Evolutionary conservation across 2,888 invertebrate genomes (phyloP).

Genomic region (Metacarcinus magister): DNA sequence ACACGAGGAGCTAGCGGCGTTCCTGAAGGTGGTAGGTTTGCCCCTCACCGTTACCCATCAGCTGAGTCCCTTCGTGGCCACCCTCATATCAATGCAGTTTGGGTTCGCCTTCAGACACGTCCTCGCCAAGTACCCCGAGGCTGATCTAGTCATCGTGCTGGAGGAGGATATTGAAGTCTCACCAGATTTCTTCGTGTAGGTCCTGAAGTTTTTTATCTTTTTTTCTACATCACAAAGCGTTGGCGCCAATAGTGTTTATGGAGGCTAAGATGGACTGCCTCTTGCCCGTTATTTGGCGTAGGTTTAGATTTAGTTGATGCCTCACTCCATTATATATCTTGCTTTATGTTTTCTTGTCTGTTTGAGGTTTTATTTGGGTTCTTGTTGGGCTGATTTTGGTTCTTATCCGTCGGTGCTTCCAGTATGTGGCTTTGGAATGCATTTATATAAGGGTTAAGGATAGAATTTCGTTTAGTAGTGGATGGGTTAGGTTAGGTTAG

Average conservation of each 20-base stretch:
- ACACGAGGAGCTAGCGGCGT: slow-evolving; percentile 49
- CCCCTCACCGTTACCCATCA: slow-evolving; percentile 55
- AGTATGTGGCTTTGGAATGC: neutral
- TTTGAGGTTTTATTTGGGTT: no score
- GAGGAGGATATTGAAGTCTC: slow-evolving; percentile 76
- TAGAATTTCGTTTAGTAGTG: no score
- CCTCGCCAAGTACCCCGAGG: slow-evolving; percentile 43
- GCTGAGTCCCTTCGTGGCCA: slow-evolving; percentile 49
- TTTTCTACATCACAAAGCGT: no score
- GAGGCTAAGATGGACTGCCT: no score
- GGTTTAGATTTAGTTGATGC: no score
- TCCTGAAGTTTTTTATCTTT: neutral
- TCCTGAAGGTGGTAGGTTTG: slow-evolving; percentile 49
- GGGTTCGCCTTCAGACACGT: slow-evolving; percentile 63
- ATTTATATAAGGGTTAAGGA: neutral
- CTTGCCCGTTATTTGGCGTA: no score
- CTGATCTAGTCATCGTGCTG: slow-evolving; percentile 71
- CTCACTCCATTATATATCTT: no score
- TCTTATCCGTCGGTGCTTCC: no score
- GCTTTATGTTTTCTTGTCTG: no score
- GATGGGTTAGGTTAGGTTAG: neutral
- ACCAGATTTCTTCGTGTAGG: slow-evolving; percentile 78
- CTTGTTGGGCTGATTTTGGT: no score
- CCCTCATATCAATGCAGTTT: slow-evolving; percentile 72
- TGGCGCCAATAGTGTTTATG: no score